A percentile compares a stretch with the other conserved stretches of the same genome.
These are phyloP conservation scores for Drosophila subsilvestris DNA, from an alignment of 2,888 invertebrate genomes.

Conservation along the genomic window DNA sequence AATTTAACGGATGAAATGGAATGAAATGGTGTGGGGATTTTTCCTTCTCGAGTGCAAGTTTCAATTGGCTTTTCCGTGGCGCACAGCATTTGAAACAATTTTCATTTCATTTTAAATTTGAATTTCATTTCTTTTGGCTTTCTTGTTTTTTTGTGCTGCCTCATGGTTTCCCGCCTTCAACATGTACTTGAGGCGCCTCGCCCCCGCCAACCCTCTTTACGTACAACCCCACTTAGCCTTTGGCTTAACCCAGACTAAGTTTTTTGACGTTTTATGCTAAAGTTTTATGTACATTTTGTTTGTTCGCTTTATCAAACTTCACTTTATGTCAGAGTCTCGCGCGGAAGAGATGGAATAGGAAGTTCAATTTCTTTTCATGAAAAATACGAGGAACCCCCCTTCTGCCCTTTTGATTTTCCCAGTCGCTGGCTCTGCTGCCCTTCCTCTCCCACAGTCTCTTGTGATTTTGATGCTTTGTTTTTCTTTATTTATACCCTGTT, in stretches of 20 bases:
- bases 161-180: slow-evolving; percentile 35
- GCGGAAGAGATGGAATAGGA: slow-evolving; percentile 53
- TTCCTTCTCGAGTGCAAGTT: slow-evolving; percentile 60
- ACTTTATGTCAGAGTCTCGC: neutral
- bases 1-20: slow-evolving; percentile 58
- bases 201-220: slow-evolving; percentile 8
- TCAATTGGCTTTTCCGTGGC: slow-evolving; percentile 57
- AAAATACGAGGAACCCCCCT: neutral
- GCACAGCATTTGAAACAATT: slow-evolving; percentile 33
- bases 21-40: slow-evolving; percentile 19
- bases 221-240: slow-evolving; percentile 30
- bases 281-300: slow-evolving; percentile 39
- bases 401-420: slow-evolving; percentile 21
- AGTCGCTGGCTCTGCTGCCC: neutral
- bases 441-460: neutral
- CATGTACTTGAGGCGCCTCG: neutral
- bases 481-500: neutral
- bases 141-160: slow-evolving; percentile 33
- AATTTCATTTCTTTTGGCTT: slow-evolving; percentile 21
- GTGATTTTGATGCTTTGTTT: neutral
- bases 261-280: slow-evolving; percentile 37
- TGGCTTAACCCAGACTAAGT: slow-evolving; percentile 67
- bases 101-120: slow-evolving; percentile 44
- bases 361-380: slow-evolving; percentile 62
- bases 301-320: slow-evolving; percentile 18